phyloP scores from a whole-genome alignment of 2,113 vertebrate genomes.

The Pachypanchax playfairii region DNA sequence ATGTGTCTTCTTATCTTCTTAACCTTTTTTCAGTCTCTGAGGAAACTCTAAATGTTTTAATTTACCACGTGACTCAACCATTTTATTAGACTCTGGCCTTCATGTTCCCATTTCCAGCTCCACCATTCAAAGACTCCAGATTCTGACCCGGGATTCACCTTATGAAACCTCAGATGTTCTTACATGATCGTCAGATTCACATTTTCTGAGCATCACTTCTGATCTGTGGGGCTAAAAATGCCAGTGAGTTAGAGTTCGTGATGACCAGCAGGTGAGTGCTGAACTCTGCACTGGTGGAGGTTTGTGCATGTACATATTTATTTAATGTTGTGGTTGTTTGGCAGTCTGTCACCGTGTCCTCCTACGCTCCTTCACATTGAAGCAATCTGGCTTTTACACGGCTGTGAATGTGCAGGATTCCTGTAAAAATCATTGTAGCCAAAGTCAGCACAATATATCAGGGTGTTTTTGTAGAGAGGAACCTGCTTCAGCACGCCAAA shows the following conservation, averaged over 20 bases:
- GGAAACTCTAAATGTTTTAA: too few relatives aligned
- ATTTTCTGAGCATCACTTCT: too few relatives aligned
- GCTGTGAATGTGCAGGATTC: slow-evolving; percentile 18
- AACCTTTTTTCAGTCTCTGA: too few relatives aligned
- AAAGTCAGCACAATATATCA: slow-evolving; percentile 27
- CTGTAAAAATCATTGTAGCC: slow-evolving; percentile 12
- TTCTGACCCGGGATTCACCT: too few relatives aligned
- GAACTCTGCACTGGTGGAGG: neutral
- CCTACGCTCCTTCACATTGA: slow-evolving; percentile 13
- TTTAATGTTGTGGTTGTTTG: slow-evolving; percentile 14
- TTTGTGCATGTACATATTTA: slow-evolving; percentile 19
- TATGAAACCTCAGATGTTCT: too few relatives aligned
- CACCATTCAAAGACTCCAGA: too few relatives aligned
- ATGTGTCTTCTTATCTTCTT: too few relatives aligned
- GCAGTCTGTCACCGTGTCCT: slow-evolving; percentile 13
- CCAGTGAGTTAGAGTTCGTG: neutral
- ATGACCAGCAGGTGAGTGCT: slow-evolving; percentile 18
- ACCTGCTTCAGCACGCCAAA: slow-evolving; percentile 32
- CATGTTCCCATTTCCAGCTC: too few relatives aligned
- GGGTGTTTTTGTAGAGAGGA: slow-evolving; percentile 9
- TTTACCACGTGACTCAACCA: too few relatives aligned
- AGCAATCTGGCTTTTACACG: neutral
- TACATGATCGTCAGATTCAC: too few relatives aligned
- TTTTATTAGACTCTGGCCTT: too few relatives aligned
- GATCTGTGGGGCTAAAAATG: too few relatives aligned